Evolutionary conservation across 1,140 invertebrate genomes (phyloP), one percentile per base, ranked within the genome.

Genomic region (Daktulosphaira vitifoliae): DNA sequence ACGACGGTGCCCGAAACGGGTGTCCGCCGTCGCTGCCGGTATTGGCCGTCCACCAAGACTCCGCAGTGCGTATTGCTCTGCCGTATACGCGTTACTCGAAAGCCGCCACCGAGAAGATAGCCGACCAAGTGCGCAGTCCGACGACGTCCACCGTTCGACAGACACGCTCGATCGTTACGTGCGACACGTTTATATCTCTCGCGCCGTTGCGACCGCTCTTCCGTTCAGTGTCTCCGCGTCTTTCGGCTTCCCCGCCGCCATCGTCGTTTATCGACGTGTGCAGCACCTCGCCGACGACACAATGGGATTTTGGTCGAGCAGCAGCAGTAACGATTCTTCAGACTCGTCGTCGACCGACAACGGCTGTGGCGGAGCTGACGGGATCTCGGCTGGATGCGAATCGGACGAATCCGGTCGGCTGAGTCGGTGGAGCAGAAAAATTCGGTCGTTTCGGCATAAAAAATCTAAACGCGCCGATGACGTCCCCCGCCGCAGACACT

Each of bases 341-440:
- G 56, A 29, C 16, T 62, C 56, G 18, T 46, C 53, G 20, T 2
- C 42, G 25, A 15, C 42, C 11, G 53, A 29, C 38, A 38, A 44
- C 3, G 39, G 8, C 33, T 13, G 52, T 13, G 52, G 52, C 3
- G 52, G 29, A 1, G 39, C 53, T 15, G 52, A 39, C 38, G 52
- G 37, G 20, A 25, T 38, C 13, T 56, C 53, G 39, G n/a, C 16
- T 7, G 26, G 16, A 6, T 39, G 29, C 29, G 29, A 33, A 11
- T 33, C 29, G 29, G 29, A 33, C 53, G 38, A 29, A 20, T 39
- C 25, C 42, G 13, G 56, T 7, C 42, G 56, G 56, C 46, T 62
- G 56, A 62, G 56, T 6, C 56, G 56, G 4, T 62, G 56, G 56
- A 48, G 56, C 11, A 23, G 56, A 2, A 62, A 62, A 16, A 62